These are phyloP conservation scores for Aulostomus chinensis DNA, from an alignment of 2,797 vertebrate genomes.

Conservation along the genomic window DNA sequence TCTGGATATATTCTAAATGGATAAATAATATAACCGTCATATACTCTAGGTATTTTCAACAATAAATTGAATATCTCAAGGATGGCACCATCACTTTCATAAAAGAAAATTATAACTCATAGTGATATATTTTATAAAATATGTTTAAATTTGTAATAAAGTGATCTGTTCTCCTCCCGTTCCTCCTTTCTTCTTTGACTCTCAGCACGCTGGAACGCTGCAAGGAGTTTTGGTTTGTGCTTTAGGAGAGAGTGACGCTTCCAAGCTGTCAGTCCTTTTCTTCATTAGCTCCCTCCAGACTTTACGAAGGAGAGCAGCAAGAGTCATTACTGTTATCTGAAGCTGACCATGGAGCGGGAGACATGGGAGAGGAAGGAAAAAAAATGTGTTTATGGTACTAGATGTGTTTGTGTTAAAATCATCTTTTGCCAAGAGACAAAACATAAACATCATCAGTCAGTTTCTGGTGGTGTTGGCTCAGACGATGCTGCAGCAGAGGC, in stretches of 20 bases:
- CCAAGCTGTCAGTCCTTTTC: constrained; percentile 38
- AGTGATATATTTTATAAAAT: constrained; percentile 63
- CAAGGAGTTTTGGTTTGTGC: constrained; percentile 54
- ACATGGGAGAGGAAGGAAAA: constrained; percentile 6
- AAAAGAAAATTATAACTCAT: constrained; percentile 34
- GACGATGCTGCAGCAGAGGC: constrained; percentile 50
- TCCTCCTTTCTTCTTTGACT: constrained; percentile 18
- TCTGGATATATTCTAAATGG: constrained; percentile 72
- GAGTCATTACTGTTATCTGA: constrained; percentile 40
- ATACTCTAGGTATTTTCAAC: constrained; percentile 60
- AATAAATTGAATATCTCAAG: constrained; percentile 63
- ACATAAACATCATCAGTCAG: constrained; percentile 72
- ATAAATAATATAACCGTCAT: constrained; percentile 72
- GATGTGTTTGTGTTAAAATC: constrained; percentile 72
- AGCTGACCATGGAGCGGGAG: constrained; percentile 26
- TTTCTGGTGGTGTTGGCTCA: constrained; percentile 52
- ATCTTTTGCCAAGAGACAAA: constrained; percentile 73
- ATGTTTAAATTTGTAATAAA: constrained; percentile 60
- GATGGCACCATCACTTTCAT: constrained; percentile 77
- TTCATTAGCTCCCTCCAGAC: constrained; percentile 53
- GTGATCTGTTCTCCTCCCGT: constrained; percentile 30
- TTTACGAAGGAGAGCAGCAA: constrained; percentile 50
- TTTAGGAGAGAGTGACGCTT: constrained; percentile 39
- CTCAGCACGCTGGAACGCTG: constrained; percentile 44
- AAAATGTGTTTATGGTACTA: constrained; percentile 66